These are phyloP conservation scores for Drosophila serrata DNA, from an alignment of 1,140 invertebrate genomes.

Conservation along the genomic window DNA sequence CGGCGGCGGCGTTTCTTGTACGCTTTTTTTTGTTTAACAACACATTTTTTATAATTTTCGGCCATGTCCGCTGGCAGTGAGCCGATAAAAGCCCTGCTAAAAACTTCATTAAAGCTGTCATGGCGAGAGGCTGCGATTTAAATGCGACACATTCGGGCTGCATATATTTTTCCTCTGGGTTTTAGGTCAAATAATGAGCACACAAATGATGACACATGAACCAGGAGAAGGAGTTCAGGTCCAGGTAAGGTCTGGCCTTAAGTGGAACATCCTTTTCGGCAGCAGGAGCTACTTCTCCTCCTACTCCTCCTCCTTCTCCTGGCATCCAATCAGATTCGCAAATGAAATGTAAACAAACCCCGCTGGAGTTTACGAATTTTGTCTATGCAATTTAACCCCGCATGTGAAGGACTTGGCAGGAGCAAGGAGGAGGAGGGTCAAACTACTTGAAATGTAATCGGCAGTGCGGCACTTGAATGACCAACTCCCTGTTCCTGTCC, in stretches of 20 bases:
- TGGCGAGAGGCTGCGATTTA: slow-evolving; percentile 54
- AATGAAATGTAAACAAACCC: slow-evolving; percentile 77
- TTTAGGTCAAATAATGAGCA: slow-evolving; percentile 20
- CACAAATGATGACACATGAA: slow-evolving; percentile 41
- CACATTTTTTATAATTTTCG: slow-evolving; percentile 56
- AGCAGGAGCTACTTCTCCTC: too few species aligned
- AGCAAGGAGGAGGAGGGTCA: slow-evolving; percentile 17
- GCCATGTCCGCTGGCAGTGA: slow-evolving; percentile 48
- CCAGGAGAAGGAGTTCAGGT: not conserved
- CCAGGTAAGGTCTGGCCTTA: slow-evolving; percentile 18
- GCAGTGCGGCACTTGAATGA: slow-evolving; percentile 81
- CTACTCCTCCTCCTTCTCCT: not conserved
- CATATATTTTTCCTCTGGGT: slow-evolving; percentile 5
- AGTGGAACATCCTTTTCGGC: slow-evolving; percentile 14
- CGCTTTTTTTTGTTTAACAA: slow-evolving; percentile 31
- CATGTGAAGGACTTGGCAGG: slow-evolving; percentile 21
- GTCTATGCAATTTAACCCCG: slow-evolving; percentile 74
- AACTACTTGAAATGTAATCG: slow-evolving; percentile 80
- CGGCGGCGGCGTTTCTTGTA: slow-evolving; percentile 24
- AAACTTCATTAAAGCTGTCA: slow-evolving; percentile 74
- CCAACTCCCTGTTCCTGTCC: slow-evolving; percentile 55
- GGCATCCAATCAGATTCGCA: slow-evolving; percentile 71
- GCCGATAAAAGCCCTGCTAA: slow-evolving; percentile 77
- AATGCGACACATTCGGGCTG: slow-evolving; percentile 66
- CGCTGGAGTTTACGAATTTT: slow-evolving; percentile 59